These are phyloP conservation scores for Rhabdornis inornatus DNA, from an alignment of 2,113 vertebrate species.

Conservation along the genomic window DNA sequence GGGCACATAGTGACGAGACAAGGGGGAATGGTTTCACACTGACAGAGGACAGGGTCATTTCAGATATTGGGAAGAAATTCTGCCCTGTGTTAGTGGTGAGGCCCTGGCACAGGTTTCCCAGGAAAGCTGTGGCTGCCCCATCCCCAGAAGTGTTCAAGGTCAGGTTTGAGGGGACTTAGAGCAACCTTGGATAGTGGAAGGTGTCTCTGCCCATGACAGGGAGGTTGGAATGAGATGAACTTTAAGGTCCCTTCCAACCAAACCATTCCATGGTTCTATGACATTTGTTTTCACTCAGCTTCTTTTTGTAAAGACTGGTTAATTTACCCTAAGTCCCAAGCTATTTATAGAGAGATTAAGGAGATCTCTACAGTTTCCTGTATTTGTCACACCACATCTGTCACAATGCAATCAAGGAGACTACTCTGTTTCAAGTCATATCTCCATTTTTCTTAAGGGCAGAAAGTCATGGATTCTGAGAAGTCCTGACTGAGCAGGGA, in stretches of 20 bases:
- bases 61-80: background rate
- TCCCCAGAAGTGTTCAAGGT: background rate
- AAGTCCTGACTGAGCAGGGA: background rate
- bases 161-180: background rate
- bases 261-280: background rate
- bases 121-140: background rate
- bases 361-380: background rate
- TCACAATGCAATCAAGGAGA: background rate
- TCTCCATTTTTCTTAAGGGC: background rate
- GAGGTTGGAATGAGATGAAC: background rate
- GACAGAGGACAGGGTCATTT: background rate
- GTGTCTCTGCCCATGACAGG: background rate
- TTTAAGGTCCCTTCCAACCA: background rate
- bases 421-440: background rate
- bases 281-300: background rate
- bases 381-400: background rate
- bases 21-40: background rate
- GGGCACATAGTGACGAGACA: background rate
- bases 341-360: background rate
- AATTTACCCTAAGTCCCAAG: background rate
- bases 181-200: accelerated
- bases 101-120: background rate
- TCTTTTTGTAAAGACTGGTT: background rate
- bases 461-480: background rate
- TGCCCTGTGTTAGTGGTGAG: accelerated